phyloP scores from a whole-genome alignment of 2,113 vertebrate genomes.

The Chaetorhynchus papuensis region DNA sequence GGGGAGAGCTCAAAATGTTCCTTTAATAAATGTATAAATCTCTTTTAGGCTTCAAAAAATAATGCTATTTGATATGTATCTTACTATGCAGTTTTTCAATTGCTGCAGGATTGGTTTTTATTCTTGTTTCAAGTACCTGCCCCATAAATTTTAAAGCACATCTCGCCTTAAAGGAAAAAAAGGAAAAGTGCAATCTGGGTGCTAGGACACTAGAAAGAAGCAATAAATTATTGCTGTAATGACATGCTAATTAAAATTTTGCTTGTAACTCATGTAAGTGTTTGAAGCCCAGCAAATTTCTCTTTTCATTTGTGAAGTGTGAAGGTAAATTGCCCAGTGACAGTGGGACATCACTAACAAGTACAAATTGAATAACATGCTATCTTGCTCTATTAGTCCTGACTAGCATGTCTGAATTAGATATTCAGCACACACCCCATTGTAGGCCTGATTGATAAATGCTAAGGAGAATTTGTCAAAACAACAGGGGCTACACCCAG shows the following conservation, averaged over 20 bases:
- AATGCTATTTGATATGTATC: background rate
- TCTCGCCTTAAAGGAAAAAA: background rate
- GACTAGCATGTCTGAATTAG: slow-evolving; percentile 78
- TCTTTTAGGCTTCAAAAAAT: background rate
- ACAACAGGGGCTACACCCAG: slow-evolving; percentile 87
- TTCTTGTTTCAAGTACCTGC: slow-evolving; percentile 30
- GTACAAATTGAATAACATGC: slow-evolving; percentile 89
- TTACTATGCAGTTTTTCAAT: background rate
- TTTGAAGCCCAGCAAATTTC: slow-evolving; percentile 88
- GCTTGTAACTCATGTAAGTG: slow-evolving; percentile 97
- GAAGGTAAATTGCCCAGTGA: slow-evolving; percentile 88
- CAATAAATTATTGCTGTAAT: slow-evolving; percentile 91
- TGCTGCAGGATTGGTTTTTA: background rate
- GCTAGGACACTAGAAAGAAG: slow-evolving; percentile 81
- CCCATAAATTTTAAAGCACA: slow-evolving; percentile 53
- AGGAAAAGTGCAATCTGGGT: slow-evolving; percentile 72
- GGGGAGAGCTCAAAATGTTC: background rate
- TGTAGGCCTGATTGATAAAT: slow-evolving; percentile 93
- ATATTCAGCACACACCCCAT: slow-evolving; percentile 78
- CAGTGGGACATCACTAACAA: slow-evolving; percentile 83
- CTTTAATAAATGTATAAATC: background rate
- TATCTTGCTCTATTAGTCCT: slow-evolving; percentile 79
- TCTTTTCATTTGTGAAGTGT: slow-evolving; percentile 94
- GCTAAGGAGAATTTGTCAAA: slow-evolving; percentile 93
- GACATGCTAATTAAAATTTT: slow-evolving; percentile 99